phyloP scores from a whole-genome alignment of 1,140 invertebrate species.

The Caenorhabditis latens region DNA sequence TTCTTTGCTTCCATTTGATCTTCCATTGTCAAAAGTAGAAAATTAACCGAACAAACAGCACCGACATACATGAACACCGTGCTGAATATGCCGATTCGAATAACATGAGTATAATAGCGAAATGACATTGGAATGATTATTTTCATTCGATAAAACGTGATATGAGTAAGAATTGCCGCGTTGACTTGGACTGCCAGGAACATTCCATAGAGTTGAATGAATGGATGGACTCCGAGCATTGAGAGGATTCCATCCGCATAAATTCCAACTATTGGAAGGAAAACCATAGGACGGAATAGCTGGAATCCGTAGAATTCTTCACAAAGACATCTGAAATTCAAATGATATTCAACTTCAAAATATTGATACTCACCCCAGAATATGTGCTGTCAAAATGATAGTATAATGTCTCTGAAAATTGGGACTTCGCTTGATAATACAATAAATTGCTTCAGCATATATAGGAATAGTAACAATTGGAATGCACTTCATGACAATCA shows the following conservation, averaged over 20 bases:
- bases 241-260: conserved; percentile 40
- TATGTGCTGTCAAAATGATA: conserved; percentile 20
- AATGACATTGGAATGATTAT: conserved; percentile 38
- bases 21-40: conserved; percentile 3
- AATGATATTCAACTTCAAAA: background rate
- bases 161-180: conserved; percentile 26
- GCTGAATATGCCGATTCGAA: conserved; percentile 19
- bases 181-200: conserved; percentile 6
- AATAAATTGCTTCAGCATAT: conserved; percentile 28
- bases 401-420: conserved; percentile 16
- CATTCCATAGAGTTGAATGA: conserved; percentile 40
- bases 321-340: conserved; percentile 2
- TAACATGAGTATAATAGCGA: conserved; percentile 18
- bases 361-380: background rate
- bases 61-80: conserved; percentile 13
- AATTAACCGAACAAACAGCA: background rate
- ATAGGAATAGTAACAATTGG: conserved; percentile 15
- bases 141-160: conserved; percentile 25
- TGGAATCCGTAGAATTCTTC: conserved; percentile 37
- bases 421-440: conserved; percentile 29
- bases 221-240: conserved; percentile 24
- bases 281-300: conserved; percentile 41
- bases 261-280: conserved; percentile 3
- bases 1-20: background rate
- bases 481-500: background rate